These are phyloP conservation scores for Nemurella pictetii DNA, from an alignment of 2,888 invertebrate species.

Conservation along the genomic window DNA sequence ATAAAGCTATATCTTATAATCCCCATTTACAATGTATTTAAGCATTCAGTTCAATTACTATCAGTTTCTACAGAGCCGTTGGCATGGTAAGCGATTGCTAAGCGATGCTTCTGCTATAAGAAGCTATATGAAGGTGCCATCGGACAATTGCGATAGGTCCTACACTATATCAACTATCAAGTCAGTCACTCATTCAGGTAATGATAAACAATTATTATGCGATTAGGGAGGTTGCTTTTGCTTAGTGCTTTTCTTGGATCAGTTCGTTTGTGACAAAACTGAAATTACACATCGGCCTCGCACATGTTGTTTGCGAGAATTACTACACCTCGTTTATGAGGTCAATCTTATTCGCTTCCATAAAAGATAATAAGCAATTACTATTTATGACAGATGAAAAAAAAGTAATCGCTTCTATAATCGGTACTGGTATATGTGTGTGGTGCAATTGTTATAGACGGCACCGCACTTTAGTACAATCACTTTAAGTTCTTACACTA, in stretches of 20 bases:
- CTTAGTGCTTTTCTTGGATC: neutral
- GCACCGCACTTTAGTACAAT: neutral
- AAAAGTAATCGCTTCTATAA: neutral
- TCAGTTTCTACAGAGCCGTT: neutral
- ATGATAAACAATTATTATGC: conserved; percentile 20
- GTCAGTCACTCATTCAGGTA: neutral
- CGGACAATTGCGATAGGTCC: neutral
- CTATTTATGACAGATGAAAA: conserved; percentile 1
- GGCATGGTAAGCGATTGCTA: neutral
- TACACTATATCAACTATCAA: neutral
- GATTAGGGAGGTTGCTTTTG: neutral
- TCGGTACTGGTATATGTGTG: neutral
- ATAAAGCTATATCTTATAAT: neutral
- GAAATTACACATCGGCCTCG: neutral
- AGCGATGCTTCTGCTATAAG: neutral
- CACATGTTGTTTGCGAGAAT: conserved; percentile 1
- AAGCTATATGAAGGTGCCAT: neutral
- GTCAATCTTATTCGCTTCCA: neutral
- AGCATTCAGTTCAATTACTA: neutral
- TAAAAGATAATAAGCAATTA: conserved; percentile 2
- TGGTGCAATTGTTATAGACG: neutral
- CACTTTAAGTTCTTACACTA: neutral
- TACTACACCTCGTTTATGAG: conserved; percentile 11
- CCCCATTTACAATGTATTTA: neutral
- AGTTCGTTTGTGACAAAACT: neutral